phyloP scores from a whole-genome alignment of 1,140 invertebrate species.

The Leguminivora glycinivorella region DNA sequence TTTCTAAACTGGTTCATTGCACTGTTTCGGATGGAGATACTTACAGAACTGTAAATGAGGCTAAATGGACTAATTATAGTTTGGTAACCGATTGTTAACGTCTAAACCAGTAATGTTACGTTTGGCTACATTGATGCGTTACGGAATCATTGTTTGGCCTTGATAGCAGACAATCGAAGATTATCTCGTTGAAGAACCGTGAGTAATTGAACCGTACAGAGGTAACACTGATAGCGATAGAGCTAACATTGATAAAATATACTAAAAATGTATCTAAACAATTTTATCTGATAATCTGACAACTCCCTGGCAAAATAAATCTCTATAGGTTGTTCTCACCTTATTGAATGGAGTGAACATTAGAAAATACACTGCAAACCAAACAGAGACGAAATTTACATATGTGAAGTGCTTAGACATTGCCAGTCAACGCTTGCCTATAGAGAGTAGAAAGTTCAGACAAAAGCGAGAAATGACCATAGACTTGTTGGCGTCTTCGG shows the following conservation, averaged over 20 bases:
- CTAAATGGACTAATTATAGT: constrained; percentile 37
- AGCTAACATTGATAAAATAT: not conserved
- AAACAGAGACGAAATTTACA: constrained; percentile 47
- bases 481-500: constrained; percentile 54
- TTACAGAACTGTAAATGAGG: constrained; percentile 23
- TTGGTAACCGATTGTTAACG: constrained; percentile 41
- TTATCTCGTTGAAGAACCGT: constrained; percentile 25
- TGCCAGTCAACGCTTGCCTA: constrained; percentile 52
- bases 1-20: constrained; percentile 25
- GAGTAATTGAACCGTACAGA: constrained; percentile 27
- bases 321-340: not conserved
- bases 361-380: constrained; percentile 33
- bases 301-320: no score
- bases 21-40: constrained; percentile 23
- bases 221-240: constrained; percentile 33
- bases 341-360: not conserved
- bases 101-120: constrained; percentile 31
- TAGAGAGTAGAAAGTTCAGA: constrained; percentile 64
- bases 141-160: constrained; percentile 31
- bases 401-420: constrained; percentile 51
- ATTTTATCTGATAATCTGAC: not conserved
- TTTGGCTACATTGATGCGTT: constrained; percentile 29
- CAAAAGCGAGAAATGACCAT: constrained; percentile 63
- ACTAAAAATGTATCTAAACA: not conserved
- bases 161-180: constrained; percentile 29